Conservation (phyloP, 2,888 invertebrate genomes). For the Ochropleura leucogaster region DNA sequence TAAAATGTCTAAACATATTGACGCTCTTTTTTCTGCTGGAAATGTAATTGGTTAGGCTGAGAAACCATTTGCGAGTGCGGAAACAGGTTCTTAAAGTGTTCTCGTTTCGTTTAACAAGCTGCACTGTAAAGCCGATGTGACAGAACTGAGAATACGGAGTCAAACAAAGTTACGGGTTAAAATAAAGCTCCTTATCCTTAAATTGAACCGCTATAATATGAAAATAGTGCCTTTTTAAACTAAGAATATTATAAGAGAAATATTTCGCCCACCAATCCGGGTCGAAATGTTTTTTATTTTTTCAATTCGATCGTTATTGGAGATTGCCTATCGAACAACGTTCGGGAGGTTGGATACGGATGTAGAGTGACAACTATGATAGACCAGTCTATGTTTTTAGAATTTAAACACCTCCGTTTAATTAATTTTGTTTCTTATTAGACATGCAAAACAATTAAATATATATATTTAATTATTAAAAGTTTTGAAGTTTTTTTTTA, state of each 20-base stretch:
- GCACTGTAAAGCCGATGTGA: slow-evolving; percentile 73
- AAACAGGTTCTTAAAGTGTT: slow-evolving; percentile 79
- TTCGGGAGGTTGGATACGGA: slow-evolving; percentile 75
- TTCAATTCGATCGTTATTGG: slow-evolving; percentile 77
- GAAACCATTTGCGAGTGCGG: slow-evolving; percentile 71
- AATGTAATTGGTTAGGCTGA: slow-evolving; percentile 77
- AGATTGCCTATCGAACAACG: slow-evolving; percentile 81
- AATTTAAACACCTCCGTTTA: slow-evolving; percentile 32
- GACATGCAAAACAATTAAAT: not conserved
- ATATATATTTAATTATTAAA: not conserved
- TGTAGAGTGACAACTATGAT: slow-evolving; percentile 67
- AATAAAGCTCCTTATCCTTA: slow-evolving; percentile 20
- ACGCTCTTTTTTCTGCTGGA: slow-evolving; percentile 54
- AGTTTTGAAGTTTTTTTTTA: not conserved
- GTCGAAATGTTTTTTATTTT: slow-evolving; percentile 71
- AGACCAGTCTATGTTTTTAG: slow-evolving; percentile 45
- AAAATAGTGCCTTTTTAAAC: slow-evolving; percentile 37
- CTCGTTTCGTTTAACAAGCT: slow-evolving; percentile 78
- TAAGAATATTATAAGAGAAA: slow-evolving; percentile 57
- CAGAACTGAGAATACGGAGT: slow-evolving; percentile 67
- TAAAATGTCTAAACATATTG: slow-evolving; percentile 50
- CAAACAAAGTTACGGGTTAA: slow-evolving; percentile 31
- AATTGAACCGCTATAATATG: not conserved
- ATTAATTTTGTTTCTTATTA: slow-evolving; percentile 4
- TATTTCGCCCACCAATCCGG: slow-evolving; percentile 73